phyloP scores from a whole-genome alignment of 2,888 invertebrate species.

The Lepidocyrtinus sp. region DNA sequence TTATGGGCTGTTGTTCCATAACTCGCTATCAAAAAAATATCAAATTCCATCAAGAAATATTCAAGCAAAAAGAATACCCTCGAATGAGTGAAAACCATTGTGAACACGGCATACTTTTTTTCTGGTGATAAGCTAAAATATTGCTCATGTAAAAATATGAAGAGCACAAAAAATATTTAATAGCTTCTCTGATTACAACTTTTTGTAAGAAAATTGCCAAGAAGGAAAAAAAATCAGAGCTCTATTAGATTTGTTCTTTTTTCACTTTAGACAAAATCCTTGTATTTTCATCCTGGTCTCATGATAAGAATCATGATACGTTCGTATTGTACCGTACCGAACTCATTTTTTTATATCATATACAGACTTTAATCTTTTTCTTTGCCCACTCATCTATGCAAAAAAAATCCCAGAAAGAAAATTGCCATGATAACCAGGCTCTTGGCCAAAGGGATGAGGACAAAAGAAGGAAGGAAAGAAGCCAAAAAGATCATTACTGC shows the following conservation, averaged over 20 bases:
- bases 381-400: slow-evolving; percentile 36
- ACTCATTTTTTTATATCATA: too few species aligned
- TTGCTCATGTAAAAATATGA: slow-evolving; percentile 3
- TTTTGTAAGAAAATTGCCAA: slow-evolving; percentile 50
- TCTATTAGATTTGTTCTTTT: slow-evolving; percentile 31
- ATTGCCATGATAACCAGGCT: neutral
- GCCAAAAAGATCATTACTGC: slow-evolving; percentile 18
- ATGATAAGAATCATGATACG: neutral
- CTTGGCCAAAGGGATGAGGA: slow-evolving; percentile 8
- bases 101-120: neutral
- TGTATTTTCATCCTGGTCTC: slow-evolving; percentile 23
- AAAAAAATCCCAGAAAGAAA: slow-evolving; percentile 24
- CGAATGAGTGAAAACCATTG: slow-evolving; percentile 7
- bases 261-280: neutral
- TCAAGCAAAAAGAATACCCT: slow-evolving; percentile 23
- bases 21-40: slow-evolving; percentile 34
- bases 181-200: slow-evolving; percentile 54
- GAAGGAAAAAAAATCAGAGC: slow-evolving; percentile 46
- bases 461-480: slow-evolving; percentile 32
- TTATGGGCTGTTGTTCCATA: slow-evolving; percentile 49
- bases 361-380: neutral
- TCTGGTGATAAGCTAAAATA: slow-evolving; percentile 4
- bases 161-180: slow-evolving; percentile 45
- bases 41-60: slow-evolving; percentile 50
- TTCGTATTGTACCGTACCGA: neutral